A percentile compares a stretch with the other conserved stretches of the same genome.
Conservation (phyloP, 2,797 vertebrate species). For the Galagoides demidoff region DNA sequence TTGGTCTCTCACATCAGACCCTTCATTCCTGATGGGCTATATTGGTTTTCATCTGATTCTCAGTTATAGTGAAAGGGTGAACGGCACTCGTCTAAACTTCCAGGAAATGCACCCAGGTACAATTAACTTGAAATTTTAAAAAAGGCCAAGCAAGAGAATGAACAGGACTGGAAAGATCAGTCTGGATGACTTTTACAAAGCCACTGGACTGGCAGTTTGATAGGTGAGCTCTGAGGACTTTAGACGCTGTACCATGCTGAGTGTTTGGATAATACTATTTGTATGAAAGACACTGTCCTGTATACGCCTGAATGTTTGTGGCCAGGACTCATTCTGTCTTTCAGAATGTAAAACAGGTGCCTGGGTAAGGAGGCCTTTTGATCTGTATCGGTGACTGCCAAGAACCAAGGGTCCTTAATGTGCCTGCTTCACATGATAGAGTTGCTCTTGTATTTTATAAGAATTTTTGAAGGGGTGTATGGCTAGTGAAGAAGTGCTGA, state of each 20-base stretch:
- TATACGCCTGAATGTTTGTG: neutral
- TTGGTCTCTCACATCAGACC: neutral
- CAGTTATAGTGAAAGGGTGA: neutral
- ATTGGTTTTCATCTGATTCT: slow-evolving; percentile 19
- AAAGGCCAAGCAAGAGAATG: neutral
- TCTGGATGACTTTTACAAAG: neutral
- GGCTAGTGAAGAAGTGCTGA: neutral
- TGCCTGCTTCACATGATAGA: neutral
- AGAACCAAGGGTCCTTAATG: neutral
- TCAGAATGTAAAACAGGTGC: neutral
- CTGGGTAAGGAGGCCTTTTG: neutral
- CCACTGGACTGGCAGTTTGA: neutral
- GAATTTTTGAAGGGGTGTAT: neutral
- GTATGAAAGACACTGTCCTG: neutral
- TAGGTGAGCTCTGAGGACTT: neutral
- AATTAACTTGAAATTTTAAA: slow-evolving; percentile 11
- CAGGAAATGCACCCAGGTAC: neutral
- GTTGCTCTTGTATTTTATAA: neutral
- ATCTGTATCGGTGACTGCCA: neutral
- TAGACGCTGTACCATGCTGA: neutral
- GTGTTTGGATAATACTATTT: neutral
- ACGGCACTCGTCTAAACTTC: neutral
- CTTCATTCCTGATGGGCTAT: neutral
- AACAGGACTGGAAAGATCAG: neutral
- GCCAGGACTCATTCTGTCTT: neutral